Conservation (phyloP, 2,888 invertebrate genomes). For the Morpho achilles region DNA sequence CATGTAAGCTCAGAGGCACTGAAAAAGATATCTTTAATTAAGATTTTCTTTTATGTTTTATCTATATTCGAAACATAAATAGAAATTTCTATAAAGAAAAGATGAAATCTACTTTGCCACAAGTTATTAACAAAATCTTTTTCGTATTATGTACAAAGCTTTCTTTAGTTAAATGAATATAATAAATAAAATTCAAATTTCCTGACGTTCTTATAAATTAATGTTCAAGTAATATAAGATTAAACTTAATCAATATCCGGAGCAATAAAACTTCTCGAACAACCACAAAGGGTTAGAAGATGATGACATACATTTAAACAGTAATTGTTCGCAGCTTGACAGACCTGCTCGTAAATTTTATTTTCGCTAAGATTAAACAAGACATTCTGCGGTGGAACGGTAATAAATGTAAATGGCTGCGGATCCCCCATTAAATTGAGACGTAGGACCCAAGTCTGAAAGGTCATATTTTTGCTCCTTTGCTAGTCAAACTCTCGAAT, state of each 20-base stretch:
- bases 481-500: conserved; percentile 37
- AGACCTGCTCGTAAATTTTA: conserved; percentile 32
- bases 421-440: conserved; percentile 49
- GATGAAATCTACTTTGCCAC: too few relatives aligned
- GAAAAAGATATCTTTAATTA: too few relatives aligned
- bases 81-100: too few relatives aligned
- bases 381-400: conserved; percentile 31
- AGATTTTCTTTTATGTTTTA: too few relatives aligned
- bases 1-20: too few relatives aligned
- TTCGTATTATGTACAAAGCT: too few relatives aligned
- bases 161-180: too few relatives aligned
- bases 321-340: conserved; percentile 30
- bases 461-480: conserved; percentile 45
- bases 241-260: conserved; percentile 16
- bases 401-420: conserved; percentile 58
- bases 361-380: conserved; percentile 37
- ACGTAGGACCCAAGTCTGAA: conserved; percentile 42
- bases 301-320: conserved; percentile 28
- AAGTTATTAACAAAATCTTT: too few relatives aligned
- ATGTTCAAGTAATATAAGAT: conserved; percentile 10
- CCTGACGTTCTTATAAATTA: not conserved
- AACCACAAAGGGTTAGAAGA: conserved; percentile 22
- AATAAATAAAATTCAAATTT: too few relatives aligned
- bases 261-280: conserved; percentile 18
- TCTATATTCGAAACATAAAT: too few relatives aligned